Evolutionary conservation across 2,113 vertebrate species (phyloP).

Genomic region (Alexandromys fortis): DNA sequence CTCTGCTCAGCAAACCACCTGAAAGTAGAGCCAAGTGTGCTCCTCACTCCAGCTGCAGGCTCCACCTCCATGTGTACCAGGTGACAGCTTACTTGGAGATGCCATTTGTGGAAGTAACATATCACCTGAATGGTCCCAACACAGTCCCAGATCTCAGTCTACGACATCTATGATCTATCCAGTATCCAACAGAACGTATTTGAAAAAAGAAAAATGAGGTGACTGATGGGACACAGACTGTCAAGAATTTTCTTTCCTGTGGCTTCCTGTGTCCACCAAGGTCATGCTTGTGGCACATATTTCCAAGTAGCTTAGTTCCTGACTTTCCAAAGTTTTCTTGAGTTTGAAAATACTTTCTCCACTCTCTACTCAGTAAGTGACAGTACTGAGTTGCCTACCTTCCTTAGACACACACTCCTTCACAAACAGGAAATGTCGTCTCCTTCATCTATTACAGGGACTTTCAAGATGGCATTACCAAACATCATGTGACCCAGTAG

Average conservation of each 20-base stretch:
- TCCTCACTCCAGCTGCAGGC: constrained; percentile 41
- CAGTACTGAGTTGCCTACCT: not conserved
- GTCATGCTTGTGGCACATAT: not conserved
- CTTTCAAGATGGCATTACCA: not conserved
- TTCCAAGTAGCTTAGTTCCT: constrained; percentile 42
- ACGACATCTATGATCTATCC: constrained; percentile 45
- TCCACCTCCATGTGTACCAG: constrained; percentile 52
- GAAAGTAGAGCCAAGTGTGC: not conserved
- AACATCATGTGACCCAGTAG: not conserved
- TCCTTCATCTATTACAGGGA: not conserved
- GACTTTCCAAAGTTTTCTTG: constrained; percentile 30
- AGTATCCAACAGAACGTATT: constrained; percentile 43
- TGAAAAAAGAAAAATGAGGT: constrained; percentile 35
- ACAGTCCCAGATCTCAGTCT: constrained; percentile 66
- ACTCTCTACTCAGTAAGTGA: not conserved
- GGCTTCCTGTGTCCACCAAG: constrained; percentile 6
- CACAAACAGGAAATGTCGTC: not conserved
- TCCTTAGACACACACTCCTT: not conserved
- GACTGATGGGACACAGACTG: constrained; percentile 24
- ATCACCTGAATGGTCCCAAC: constrained; percentile 61
- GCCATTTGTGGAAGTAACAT: constrained; percentile 47
- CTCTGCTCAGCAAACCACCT: constrained; percentile 37
- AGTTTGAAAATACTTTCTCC: constrained; percentile 17
- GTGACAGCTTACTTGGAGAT: constrained; percentile 59
- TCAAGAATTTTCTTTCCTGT: not conserved